These are phyloP conservation scores for Thereuonema tuberculata DNA, from an alignment of 1,140 invertebrate genomes.

Conservation along the genomic window DNA sequence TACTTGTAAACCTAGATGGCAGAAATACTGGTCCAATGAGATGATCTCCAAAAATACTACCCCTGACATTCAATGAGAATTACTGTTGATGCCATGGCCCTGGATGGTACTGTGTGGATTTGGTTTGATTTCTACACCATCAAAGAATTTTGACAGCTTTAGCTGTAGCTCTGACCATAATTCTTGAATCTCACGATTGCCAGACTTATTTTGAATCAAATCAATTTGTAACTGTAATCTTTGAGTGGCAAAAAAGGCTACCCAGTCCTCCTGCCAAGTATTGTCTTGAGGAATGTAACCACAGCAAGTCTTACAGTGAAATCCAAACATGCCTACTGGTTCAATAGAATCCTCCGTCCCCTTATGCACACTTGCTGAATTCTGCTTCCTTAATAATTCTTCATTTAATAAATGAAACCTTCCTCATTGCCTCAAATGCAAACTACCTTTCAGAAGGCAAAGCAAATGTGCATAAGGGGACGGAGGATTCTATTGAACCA, in stretches of 20 bases:
- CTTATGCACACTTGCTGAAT: not conserved
- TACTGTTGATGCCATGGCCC: too few relatives aligned
- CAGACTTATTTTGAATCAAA: constrained; percentile 31
- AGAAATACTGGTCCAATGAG: too few relatives aligned
- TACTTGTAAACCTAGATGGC: too few relatives aligned
- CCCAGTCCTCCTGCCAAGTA: constrained; percentile 41
- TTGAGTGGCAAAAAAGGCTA: constrained; percentile 35
- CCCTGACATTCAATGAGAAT: too few relatives aligned
- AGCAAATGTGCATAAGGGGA: not conserved
- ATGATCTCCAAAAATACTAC: too few relatives aligned
- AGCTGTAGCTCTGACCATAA: constrained; percentile 38
- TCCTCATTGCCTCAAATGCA: too few relatives aligned
- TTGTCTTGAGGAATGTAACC: constrained; percentile 39
- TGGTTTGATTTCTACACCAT: constrained; percentile 36
- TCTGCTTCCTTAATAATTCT: constrained; percentile 13
- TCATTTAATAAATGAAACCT: constrained; percentile 19
- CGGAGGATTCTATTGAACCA: constrained; percentile 15
- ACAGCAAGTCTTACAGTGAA: constrained; percentile 40
- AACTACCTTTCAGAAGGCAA: too few relatives aligned
- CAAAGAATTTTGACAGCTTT: constrained; percentile 39
- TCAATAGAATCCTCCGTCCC: not conserved
- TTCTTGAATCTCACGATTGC: constrained; percentile 36
- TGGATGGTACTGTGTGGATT: too few relatives aligned
- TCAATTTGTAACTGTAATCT: constrained; percentile 34
- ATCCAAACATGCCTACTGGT: constrained; percentile 43